Evolutionary conservation across 2,797 vertebrate species (phyloP), one percentile per base, ranked within the genome.

Genomic region (Alauda arvensis): DNA sequence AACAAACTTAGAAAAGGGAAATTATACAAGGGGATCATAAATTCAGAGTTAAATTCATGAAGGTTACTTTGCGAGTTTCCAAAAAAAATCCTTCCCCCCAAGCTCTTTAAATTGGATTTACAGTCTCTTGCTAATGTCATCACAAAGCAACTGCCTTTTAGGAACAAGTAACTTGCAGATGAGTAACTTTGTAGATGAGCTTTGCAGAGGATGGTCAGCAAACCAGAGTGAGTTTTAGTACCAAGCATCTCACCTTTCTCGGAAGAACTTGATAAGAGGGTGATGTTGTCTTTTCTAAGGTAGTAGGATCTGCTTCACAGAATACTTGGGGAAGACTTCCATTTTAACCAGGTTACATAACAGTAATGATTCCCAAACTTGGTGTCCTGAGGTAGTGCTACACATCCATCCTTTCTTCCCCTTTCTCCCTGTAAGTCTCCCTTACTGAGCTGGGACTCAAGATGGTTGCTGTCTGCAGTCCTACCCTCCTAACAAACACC

Each of bases 1-100:
- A 94, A 79, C 75, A 67, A 88, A 70, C 18, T 61, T 28, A 40
- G 26, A 26, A 48, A 83, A 74, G 57, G n/a, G 19, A 77, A 85
- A 34, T 87, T 52, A 29, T 51, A 40, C 3, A 12, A 69, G 56
- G 18, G 56, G 24, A 63, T 21, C 37, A 49, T n/a, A 71, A 76
- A 62, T 31, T 66, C 24, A 10, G 49, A 75, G 48, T 75, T 67
- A 57, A 83, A 63, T 70, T 67, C 2, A 33, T 31, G 13, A 55
- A 67, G 12, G 8, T 67, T 87, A 11, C 46, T 63, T 68, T 34
- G 9, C 23, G 37, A 28, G 13, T 60, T 85, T 76, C 39, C 16
- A 37, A 59, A 52, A 52, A 23, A 12, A 72, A 42, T 67, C 43
- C 29, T 21, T 12, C 3, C 1, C 1, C 1, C 3, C 3, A 12